phyloP scores from a whole-genome alignment of 2,113 vertebrate genomes.

The Indri indri region DNA sequence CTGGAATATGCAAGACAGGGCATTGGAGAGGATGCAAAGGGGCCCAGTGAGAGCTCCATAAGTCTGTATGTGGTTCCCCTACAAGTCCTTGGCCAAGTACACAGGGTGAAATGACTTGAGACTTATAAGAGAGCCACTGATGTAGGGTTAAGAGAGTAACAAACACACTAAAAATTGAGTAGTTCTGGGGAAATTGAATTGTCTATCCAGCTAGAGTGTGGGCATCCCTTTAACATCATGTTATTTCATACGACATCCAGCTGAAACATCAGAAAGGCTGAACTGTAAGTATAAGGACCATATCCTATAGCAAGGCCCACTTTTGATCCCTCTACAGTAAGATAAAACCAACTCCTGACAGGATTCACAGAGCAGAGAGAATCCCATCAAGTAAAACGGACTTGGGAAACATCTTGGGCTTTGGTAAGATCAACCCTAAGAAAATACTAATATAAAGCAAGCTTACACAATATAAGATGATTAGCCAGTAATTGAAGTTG shows the following conservation, averaged over 20 bases:
- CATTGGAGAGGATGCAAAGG: background rate
- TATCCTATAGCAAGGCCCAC: background rate
- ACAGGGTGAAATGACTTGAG: background rate
- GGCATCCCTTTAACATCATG: background rate
- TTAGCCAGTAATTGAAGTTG: background rate
- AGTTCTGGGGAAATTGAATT: background rate
- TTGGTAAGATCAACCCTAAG: background rate
- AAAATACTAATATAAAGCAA: background rate
- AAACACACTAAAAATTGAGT: background rate
- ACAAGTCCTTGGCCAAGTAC: background rate
- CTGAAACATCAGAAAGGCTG: background rate
- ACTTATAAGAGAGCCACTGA: background rate
- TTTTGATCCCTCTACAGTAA: background rate
- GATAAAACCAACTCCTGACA: background rate
- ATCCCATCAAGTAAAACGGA: background rate
- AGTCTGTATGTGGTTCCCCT: background rate
- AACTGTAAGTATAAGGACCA: background rate
- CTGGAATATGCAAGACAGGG: background rate
- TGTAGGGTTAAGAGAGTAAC: background rate
- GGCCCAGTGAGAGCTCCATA: background rate
- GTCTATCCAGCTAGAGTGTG: background rate
- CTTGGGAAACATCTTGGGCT: background rate
- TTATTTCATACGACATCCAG: background rate
- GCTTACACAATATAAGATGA: background rate
- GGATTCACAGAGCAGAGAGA: background rate